Evolutionary conservation across 2,113 vertebrate species (phyloP), one percentile per base, ranked within the genome.

Genomic region (Nerophis ophidion): DNA sequence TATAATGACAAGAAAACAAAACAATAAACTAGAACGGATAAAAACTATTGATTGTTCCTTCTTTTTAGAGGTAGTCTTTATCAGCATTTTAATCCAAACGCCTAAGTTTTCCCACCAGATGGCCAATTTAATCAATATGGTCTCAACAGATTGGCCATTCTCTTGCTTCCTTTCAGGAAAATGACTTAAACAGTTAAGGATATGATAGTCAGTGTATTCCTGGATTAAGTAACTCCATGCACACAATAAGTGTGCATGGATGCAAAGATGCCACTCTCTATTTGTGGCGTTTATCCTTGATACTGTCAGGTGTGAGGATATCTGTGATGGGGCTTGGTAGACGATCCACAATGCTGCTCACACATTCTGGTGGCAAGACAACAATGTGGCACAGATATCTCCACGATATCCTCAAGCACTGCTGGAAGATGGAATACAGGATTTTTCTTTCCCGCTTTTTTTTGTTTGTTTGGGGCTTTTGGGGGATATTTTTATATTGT

Each of bases 251-350:
- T 26, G 16, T n/a, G n/a, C n/a, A n/a, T n/a, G n/a, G n/a, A n/a
- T n/a, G 58, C 77, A 87, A 82, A 86, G 82, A 68, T 75, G 74
- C 44, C 12, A 34, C 49, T 49, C 75, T 81, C 67, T 69, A 74
- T 86, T 80, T 61, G 61, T 57, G 48, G 55, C 65, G 55, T 77
- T 86, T 70, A 84, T 85, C 83, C 76, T 76, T 79, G 81, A 79
- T 84, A 85, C 82, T 83, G 84, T 83, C 84, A 84, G 77, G 86
- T 81, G 83, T 72, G 75, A 83, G 84, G 79, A 68, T 58, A 45
- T 34, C 15, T 10, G 34, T 71, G 68, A 78, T 83, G 67, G 52
- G 35, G 55, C 64, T 75, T 53, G 73, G 87, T 73, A 62, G 74
- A 75, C 78, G 81, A 75, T 82, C 81, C 70, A 69, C 67, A 81